Base-by-base conservation (phyloP, 1,140 invertebrate species). In the Arctopsyche grandis region DNA sequence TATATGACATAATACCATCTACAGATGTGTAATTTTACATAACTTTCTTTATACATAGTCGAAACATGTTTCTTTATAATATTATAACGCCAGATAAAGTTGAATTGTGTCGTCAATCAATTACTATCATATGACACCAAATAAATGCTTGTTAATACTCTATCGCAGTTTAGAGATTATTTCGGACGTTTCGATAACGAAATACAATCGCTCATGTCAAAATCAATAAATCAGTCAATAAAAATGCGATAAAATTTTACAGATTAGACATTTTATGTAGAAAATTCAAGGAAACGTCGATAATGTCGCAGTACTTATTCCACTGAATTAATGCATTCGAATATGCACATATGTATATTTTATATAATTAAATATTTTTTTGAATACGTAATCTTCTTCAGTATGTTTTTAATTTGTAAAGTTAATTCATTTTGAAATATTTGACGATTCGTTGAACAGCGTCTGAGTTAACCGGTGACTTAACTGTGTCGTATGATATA, bases 391-490 rank as follows among this genome's bases (percentile, higher is more conserved):
- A 66, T 29, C 63, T 24, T 21, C 22, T 5, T 5, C 3, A 66
- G 21, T 66, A n/a, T 66, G 9, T 66, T 66, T 60, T 66, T 66
- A 66, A 26, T 66, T 24, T 26, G 9, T 60, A 19, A 66, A 26
- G 21, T 66, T 66, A 22, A 26, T 66, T 71, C 21, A 46, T 24
- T 71, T 19, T 26, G 66, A 44, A 69, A 21, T 19, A 69, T 38
- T 69, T 71, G 69, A 71, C 69, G 43, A 71, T 71, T 71, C 69
- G 69, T 69, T 69, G 66, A 43, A 26, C 66, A 69, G 29, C 14
- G 24, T 43, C 29, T 46, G 43, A 16, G 21, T 48, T 71, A 24
- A 44, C 16, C 69, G 44, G 19, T 38, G 69, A 71, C 38, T 71
- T 46, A 74, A 21, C 52, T 5, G 71, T 29, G 48, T 29, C 71